phyloP scores from a whole-genome alignment of 2,797 vertebrate species.

The Oreochromis mossambicus region DNA sequence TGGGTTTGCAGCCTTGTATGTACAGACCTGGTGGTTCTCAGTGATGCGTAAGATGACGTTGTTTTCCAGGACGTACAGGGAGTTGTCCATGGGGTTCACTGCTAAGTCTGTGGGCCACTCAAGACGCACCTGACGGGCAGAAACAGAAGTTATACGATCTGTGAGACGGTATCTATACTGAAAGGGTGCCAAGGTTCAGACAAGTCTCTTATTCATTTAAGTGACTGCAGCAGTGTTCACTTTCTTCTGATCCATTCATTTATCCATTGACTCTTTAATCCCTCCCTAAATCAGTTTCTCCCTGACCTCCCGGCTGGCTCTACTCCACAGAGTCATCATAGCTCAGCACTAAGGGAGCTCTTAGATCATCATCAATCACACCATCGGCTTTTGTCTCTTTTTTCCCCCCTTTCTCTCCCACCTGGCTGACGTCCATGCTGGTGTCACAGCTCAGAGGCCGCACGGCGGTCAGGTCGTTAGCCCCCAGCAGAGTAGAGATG shows the following conservation, averaged over 20 bases:
- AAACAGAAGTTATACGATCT: slow-evolving; percentile 8
- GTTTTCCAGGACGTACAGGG: slow-evolving; percentile 97
- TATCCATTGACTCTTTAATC: slow-evolving; percentile 53
- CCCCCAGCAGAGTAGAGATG: slow-evolving; percentile 96
- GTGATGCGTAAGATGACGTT: slow-evolving; percentile 98
- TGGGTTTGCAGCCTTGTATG: slow-evolving; percentile 12
- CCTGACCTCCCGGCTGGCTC: slow-evolving; percentile 75
- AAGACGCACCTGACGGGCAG: slow-evolving; percentile 85
- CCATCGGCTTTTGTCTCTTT: slow-evolving; percentile 10
- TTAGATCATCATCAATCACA: slow-evolving; percentile 75
- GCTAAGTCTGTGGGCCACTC: slow-evolving; percentile 99
- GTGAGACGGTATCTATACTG: not conserved
- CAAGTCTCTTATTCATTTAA: slow-evolving; percentile 48
- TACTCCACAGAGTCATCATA: slow-evolving; percentile 85
- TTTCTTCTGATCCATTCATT: slow-evolving; percentile 50
- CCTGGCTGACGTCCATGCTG: slow-evolving; percentile 98
- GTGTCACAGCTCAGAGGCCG: slow-evolving; percentile 93
- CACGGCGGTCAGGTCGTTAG: slow-evolving; percentile 85
- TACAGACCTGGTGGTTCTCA: slow-evolving; percentile 91
- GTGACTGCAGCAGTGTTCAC: slow-evolving; percentile 36
- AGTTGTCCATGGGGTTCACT: slow-evolving; percentile 99
- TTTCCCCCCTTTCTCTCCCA: slow-evolving; percentile 51
- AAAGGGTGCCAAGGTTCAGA: slow-evolving; percentile 36
- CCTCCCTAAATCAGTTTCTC: slow-evolving; percentile 50
- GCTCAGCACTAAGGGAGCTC: slow-evolving; percentile 81